Percentiles rank a stretch among this genome's conserved stretches.
Conservation (phyloP, 1,140 invertebrate genomes). For the Hycleus cichorii region DNA sequence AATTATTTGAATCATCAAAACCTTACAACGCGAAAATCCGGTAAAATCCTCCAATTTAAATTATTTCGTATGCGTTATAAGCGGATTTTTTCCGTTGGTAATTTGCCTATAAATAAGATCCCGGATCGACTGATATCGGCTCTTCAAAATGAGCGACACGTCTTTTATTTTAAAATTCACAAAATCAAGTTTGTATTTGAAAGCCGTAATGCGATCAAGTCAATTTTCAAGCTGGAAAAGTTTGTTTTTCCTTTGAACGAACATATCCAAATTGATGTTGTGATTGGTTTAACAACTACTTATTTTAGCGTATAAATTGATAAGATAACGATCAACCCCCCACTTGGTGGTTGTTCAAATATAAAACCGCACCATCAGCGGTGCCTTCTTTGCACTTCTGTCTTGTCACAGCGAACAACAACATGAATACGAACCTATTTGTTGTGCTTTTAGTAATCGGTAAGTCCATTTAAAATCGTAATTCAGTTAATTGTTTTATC, state of each 20-base stretch:
- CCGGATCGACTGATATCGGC: too few species aligned
- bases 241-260: slow-evolving; percentile 12
- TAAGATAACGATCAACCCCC: slow-evolving; percentile 15
- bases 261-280: slow-evolving; percentile 12
- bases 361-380: slow-evolving; percentile 10
- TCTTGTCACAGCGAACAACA: neutral
- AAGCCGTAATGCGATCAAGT: slow-evolving; percentile 6
- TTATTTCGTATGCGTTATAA: too few species aligned
- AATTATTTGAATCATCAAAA: too few species aligned
- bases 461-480: neutral
- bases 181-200: neutral
- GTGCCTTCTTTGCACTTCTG: neutral
- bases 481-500: neutral
- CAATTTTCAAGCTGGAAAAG: slow-evolving; percentile 1
- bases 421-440: slow-evolving; percentile 16
- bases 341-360: slow-evolving; percentile 3
- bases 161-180: too few species aligned
- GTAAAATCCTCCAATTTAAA: too few species aligned
- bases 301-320: slow-evolving; percentile 12
- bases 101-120: too few species aligned
- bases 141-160: too few species aligned
- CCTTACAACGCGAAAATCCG: too few species aligned
- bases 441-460: slow-evolving; percentile 11
- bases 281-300: slow-evolving; percentile 16
- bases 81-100: too few species aligned